Base-by-base conservation (phyloP, 1,140 invertebrate species). In the Stenopsyche tienmushanensis region DNA sequence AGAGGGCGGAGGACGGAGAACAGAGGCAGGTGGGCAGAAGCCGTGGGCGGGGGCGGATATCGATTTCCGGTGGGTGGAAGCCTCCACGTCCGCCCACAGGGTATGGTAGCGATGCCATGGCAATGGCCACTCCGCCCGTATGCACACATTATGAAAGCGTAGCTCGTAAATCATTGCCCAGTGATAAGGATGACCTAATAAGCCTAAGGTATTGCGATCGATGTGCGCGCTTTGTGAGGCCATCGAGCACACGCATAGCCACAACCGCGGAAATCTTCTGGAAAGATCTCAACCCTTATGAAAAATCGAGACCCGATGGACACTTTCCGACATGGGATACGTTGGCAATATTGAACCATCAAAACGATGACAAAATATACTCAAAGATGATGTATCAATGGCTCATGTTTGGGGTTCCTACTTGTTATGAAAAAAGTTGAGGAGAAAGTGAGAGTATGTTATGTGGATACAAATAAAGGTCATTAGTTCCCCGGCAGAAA, bases 11-110 rank as follows among this genome's bases (percentile, higher is more conserved):
- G 21, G n/a, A 55, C 25, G 15, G 29, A 20, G 53, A 39, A n/a
- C n/a, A n/a, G 29, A 39, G 21, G 20, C 39, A 55, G 52, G 42
- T 65, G 41, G 57, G 24, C 25, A 26, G 49, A 24, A 29, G 63
- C 44, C 47, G 29, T 26, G 41, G 50, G 57, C 41, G 53, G 66
- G 41, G 63, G 64, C 64, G 67, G 29, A 60, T 69, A 69, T 66
- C 67, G 67, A 66, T 69, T 69, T 69, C 64, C 59, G 59, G 50
- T 50, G 23, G 62, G 42, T 20, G 53, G 60, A 13, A 10, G 47
- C 7, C 26, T 15, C 42, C 15, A 13, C n/a, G 15, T 23, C 15
- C 17, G 24, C 10, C 18, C 24, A 7, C 5, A 24, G 52, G 58
- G n/a, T 5, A 26, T 18, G 39, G n/a, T 23, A 62, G 42, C 55